phyloP scores from a whole-genome alignment of 2,113 vertebrate genomes.

The Malurus elegans region DNA sequence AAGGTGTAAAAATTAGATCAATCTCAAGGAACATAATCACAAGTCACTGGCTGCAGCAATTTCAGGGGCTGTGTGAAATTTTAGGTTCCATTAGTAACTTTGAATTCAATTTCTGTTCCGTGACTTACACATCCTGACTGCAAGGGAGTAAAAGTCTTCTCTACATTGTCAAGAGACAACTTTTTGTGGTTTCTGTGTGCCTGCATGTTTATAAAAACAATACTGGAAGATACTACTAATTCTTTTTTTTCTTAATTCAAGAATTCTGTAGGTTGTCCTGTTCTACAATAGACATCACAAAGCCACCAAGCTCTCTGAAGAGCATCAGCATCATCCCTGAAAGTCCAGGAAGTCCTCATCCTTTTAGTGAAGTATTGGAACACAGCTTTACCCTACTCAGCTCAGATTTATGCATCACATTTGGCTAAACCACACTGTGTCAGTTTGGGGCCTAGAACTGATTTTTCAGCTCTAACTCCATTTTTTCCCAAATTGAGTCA shows the following conservation, averaged over 20 bases:
- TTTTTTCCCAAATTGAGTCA: background rate
- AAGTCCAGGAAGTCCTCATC: background rate
- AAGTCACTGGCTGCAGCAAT: background rate
- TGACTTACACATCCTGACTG: background rate
- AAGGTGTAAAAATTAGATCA: conserved; percentile 12
- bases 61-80: background rate
- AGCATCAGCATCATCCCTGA: background rate
- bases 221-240: background rate
- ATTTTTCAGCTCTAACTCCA: background rate
- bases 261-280: background rate
- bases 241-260: background rate
- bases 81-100: background rate
- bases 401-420: background rate
- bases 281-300: background rate
- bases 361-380: background rate
- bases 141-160: background rate
- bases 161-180: background rate
- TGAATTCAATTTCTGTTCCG: background rate
- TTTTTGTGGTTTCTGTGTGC: background rate
- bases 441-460: background rate
- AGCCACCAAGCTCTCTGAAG: background rate
- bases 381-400: background rate
- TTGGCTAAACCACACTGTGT: background rate
- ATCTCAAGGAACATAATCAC: background rate
- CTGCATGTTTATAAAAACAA: background rate